These are phyloP conservation scores for Carapus acus DNA, from an alignment of 2,797 vertebrate species.

Conservation along the genomic window DNA sequence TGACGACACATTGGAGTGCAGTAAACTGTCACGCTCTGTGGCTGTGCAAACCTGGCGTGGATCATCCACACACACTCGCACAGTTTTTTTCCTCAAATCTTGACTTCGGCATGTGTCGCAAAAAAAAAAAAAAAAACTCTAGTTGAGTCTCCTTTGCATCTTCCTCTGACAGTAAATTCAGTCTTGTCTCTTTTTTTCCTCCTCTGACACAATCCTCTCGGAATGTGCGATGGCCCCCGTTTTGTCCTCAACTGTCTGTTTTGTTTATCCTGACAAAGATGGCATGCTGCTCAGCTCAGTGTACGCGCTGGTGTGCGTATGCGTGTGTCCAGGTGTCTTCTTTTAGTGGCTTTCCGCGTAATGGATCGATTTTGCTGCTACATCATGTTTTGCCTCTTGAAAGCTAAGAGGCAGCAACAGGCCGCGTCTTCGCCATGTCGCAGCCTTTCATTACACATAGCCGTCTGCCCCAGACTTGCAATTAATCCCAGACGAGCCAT, in stretches of 20 bases:
- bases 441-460: conserved; percentile 45
- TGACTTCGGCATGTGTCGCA: background rate
- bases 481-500: conserved; percentile 40
- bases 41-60: conserved; percentile 24
- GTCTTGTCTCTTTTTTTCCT: background rate
- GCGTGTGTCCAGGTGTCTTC: conserved; percentile 47
- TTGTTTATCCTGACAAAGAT: conserved; percentile 26
- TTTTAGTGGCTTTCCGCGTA: conserved; percentile 40
- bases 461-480: conserved; percentile 37
- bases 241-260: conserved; percentile 24
- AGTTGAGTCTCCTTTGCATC: conserved; percentile 1
- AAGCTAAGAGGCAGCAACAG: conserved; percentile 43
- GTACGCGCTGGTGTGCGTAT: conserved; percentile 38
- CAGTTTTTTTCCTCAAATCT: conserved; percentile 32
- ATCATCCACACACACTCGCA: conserved; percentile 22
- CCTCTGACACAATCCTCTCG: conserved; percentile 5
- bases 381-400: no score
- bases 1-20: conserved; percentile 49
- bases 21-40: conserved; percentile 51
- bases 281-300: conserved; percentile 25
- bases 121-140: background rate
- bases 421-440: conserved; percentile 38
- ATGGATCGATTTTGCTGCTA: no score
- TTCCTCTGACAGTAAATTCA: conserved; percentile 9
- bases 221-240: conserved; percentile 11